Conservation (phyloP, 1,140 invertebrate genomes). For the Neodiprion pinetum region DNA sequence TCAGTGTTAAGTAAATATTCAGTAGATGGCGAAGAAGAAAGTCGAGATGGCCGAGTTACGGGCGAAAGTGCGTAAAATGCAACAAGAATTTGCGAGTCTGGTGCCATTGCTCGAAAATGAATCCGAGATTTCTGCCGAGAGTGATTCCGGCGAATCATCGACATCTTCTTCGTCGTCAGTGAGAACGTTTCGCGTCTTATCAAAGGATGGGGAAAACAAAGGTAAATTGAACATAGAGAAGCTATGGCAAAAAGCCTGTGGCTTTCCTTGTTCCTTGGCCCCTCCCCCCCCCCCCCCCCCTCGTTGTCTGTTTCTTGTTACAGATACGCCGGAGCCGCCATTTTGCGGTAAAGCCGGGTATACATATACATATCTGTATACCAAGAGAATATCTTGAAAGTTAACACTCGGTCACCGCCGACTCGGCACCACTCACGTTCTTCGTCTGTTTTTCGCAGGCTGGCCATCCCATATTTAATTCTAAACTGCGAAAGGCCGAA, state of each 20-base stretch:
- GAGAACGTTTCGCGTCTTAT: constrained; percentile 10
- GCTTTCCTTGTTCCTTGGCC: background rate
- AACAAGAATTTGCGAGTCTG: background rate
- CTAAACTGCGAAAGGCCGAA: too few species aligned
- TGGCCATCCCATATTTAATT: too few species aligned
- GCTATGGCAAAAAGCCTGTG: background rate
- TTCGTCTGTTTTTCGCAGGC: too few species aligned
- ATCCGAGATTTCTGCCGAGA: background rate
- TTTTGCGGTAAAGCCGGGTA: background rate
- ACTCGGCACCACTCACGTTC: too few species aligned
- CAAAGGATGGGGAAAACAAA: constrained; percentile 12
- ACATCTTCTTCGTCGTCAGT: constrained; percentile 14
- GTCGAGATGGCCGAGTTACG: constrained; percentile 8
- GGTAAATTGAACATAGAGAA: constrained; percentile 10
- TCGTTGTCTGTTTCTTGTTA: background rate
- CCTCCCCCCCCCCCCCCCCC: too few species aligned
- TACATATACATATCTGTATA: constrained; percentile 3
- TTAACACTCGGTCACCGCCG: too few species aligned
- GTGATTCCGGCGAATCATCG: background rate
- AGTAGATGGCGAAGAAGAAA: constrained; percentile 9
- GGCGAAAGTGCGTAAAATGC: constrained; percentile 13
- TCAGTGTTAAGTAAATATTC: background rate
- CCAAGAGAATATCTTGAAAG: too few species aligned
- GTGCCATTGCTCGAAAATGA: constrained; percentile 15
- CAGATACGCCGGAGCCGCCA: background rate